phyloP scores from a whole-genome alignment of 2,888 invertebrate species.

The Melieria picta region DNA sequence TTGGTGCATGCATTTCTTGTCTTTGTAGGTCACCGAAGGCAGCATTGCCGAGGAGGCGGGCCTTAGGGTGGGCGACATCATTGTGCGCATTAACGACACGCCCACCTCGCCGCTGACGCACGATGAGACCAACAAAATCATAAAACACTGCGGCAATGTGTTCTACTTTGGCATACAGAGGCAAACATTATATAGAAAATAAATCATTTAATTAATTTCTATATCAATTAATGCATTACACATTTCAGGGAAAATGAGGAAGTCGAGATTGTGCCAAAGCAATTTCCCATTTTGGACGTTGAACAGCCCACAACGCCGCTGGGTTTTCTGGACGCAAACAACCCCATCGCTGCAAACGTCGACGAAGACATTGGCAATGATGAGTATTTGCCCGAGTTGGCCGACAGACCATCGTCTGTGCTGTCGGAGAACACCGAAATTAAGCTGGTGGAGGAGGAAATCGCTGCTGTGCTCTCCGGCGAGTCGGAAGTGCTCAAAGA shows the following conservation, averaged over 20 bases:
- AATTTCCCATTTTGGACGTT: constrained; percentile 50
- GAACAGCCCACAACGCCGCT: constrained; percentile 38
- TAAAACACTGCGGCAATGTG: constrained; percentile 76
- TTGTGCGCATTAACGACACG: constrained; percentile 79
- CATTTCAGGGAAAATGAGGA: constrained; percentile 53
- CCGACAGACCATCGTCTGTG: constrained; percentile 57
- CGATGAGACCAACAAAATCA: constrained; percentile 79
- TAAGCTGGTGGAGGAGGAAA: constrained; percentile 73
- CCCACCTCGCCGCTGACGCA: constrained; percentile 77
- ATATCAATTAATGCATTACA: neutral
- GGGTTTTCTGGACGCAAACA: constrained; percentile 35
- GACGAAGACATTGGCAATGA: neutral
- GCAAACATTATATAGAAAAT: constrained; percentile 43
- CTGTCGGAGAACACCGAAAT: constrained; percentile 54
- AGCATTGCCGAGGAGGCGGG: constrained; percentile 87
- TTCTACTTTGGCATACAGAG: constrained; percentile 72
- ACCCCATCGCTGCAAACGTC: constrained; percentile 3
- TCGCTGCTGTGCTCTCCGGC: constrained; percentile 75
- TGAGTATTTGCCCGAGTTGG: constrained; percentile 49
- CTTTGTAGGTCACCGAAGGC: constrained; percentile 77
- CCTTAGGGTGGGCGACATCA: constrained; percentile 83
- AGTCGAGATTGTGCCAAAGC: constrained; percentile 39
- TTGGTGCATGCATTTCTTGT: constrained; percentile 15
- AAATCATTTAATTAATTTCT: neutral
- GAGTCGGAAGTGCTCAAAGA: constrained; percentile 76